These are phyloP conservation scores for Sinodicranocentrus sp. DNA, from an alignment of 2,888 invertebrate species.

Conservation along the genomic window DNA sequence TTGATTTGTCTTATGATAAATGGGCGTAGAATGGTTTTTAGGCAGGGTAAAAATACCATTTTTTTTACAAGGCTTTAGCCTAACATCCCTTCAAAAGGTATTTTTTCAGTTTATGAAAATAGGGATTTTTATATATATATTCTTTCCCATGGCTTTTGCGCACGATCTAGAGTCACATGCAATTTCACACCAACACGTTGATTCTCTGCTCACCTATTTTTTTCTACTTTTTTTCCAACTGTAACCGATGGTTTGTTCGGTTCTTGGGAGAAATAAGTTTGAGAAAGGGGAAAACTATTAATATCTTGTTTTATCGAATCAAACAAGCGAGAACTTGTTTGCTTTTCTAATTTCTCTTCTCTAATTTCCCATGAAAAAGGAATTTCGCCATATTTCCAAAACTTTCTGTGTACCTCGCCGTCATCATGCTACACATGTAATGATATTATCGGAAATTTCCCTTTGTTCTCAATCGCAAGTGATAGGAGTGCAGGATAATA, in stretches of 20 bases:
- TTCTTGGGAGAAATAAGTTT: not conserved
- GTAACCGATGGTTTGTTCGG: not conserved
- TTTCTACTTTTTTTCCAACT: not conserved
- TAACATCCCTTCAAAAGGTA: no score
- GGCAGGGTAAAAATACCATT: constrained; percentile 28
- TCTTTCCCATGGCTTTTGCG: no score
- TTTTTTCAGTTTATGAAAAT: no score
- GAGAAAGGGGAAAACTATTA: not conserved
- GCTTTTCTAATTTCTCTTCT: not conserved
- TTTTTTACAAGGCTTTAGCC: no score
- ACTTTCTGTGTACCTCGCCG: not conserved
- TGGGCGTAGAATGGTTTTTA: constrained; percentile 27
- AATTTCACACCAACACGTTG: no score
- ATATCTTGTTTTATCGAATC: not conserved
- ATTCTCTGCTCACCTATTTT: no score
- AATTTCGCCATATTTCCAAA: not conserved
- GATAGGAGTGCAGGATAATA: not conserved
- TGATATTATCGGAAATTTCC: no score
- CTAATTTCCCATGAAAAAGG: constrained; percentile 3
- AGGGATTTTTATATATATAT: no score
- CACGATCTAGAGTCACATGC: no score
- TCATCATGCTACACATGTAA: no score
- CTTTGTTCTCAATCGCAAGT: not conserved
- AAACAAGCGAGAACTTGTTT: constrained; percentile 14
- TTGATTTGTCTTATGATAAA: constrained; percentile 59